Base-by-base conservation (phyloP, 2,888 invertebrate species). In the Chironomus riparius region DNA sequence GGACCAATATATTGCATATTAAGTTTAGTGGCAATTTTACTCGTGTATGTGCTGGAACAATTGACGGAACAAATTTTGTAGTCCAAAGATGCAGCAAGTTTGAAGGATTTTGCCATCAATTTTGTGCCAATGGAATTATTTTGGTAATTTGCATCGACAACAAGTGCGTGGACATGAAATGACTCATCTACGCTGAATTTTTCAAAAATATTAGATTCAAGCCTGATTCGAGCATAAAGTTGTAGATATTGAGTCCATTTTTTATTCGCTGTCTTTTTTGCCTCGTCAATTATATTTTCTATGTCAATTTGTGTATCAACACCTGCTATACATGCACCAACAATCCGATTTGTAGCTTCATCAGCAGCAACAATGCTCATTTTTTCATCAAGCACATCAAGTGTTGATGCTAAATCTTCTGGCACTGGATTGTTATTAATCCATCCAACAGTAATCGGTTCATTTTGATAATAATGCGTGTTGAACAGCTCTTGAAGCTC, bases 21-120 rank as follows among this genome's bases (percentile, higher is more conserved):
- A 7, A 72, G 22, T 72, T 72, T 72, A 2, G 13, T 22, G 22
- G 72, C 72, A 24, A 72, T 72, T 56, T 56, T 50, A 28, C 56
- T 22, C 0, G 61, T 72, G 18, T 28, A 72, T 7, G 38, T 15
- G 28, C 61, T 72, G 7, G 56, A 56, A 22, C 72, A 72, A 22
- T 72, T 72, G 6, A 72, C 50, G 7, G 56, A 56, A 10, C 72
- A 72, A 72, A 56, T 5, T 72, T 72, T 72, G 15, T 28, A 61
- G 72, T 15, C 56, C 4, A 15, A 22, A 4, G 56, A 22, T 61
- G 50, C 28, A 28, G 24, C 72, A 2, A 61, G 50, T 22, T 22
- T 12, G 12, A 28, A 56, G 13, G 15, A 22, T 38, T 61, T n/a
- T 10, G 61, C 56, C 22, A 56, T 50, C 56, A 72, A 72, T 48